Evolutionary conservation across 2,113 vertebrate genomes (phyloP), one percentile per base, ranked within the genome.

Genomic region (Murina feae): DNA sequence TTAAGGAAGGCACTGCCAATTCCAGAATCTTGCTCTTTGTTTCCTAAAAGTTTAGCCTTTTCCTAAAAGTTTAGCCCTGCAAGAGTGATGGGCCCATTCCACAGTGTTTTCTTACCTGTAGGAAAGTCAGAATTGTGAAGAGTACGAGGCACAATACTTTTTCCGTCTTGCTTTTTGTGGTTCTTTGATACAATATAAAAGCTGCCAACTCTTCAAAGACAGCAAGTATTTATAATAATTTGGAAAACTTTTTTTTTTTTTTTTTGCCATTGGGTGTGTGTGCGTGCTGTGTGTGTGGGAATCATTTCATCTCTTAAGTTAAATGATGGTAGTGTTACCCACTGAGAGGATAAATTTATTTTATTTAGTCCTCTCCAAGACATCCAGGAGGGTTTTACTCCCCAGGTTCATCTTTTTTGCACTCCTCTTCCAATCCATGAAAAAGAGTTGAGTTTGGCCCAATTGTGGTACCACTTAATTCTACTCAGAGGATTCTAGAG

Each of bases 311-410:
- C 60, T 89, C 75, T 65, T 86, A 30, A 94, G 18, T 66, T 20
- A 95, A 89, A 53, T 91, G 32, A 95, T 87, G 84, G 23, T 71
- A 37, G 17, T 75, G 18, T 95, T 85, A 47, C 49, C 32, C 32
- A 4, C 37, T 58, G 17, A 85, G 71, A 92, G 92, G 94, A 68
- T 84, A 68, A 84, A 78, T 86, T 72, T 69, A 75, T 32, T 78
- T 72, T 81, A 42, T 85, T 90, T 76, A 89, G 47, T 86, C 69
- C 69, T 76, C 58, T 88, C 65, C 21, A 63, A 32, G 76, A 86
- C 49, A 60, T 39, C 49, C 69, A 90, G 51, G 44, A 89, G 18
- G 71, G 18, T 21, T 66, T 37, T 78, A 58, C 6, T 8, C 91
- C 58, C 58, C 65, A 51, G 63, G 42, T 51, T 92, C 35, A 25